phyloP scores from a whole-genome alignment of 2,113 vertebrate species.

The Addax nasomaculatus region DNA sequence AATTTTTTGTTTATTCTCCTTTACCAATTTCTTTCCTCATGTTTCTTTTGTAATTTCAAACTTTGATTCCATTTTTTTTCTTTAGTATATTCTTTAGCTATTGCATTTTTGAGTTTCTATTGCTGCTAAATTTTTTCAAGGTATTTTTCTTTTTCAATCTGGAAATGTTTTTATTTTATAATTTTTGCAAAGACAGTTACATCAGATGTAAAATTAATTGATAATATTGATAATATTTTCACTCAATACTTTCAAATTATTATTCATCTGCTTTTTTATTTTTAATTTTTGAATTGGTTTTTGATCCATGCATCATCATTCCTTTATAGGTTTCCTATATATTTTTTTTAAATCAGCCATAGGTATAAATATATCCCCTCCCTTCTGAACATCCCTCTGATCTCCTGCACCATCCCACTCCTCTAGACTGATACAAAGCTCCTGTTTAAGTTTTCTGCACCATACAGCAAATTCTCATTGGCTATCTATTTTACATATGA shows the following conservation, averaged over 20 bases:
- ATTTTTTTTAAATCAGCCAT: background rate
- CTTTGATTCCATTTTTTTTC: background rate
- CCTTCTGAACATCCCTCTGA: background rate
- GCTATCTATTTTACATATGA: background rate
- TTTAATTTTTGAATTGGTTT: background rate
- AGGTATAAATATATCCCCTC: background rate
- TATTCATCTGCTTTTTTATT: background rate
- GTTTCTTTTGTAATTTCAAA: background rate
- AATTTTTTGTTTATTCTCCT: background rate
- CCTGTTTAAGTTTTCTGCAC: background rate
- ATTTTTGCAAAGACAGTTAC: background rate
- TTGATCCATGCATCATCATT: background rate
- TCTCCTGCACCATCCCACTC: background rate
- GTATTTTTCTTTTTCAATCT: background rate
- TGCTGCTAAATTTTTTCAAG: background rate
- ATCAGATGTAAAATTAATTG: background rate
- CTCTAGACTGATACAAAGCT: background rate
- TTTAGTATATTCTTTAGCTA: background rate
- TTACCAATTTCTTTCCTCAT: background rate
- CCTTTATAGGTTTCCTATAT: background rate
- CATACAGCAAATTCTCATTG: background rate
- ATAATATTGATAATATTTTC: background rate
- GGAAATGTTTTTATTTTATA: background rate
- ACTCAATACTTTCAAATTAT: background rate
- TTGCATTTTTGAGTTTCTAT: background rate